Evolutionary conservation across 2,113 vertebrate species (phyloP).

Genomic region (Hypanus sabinus): DNA sequence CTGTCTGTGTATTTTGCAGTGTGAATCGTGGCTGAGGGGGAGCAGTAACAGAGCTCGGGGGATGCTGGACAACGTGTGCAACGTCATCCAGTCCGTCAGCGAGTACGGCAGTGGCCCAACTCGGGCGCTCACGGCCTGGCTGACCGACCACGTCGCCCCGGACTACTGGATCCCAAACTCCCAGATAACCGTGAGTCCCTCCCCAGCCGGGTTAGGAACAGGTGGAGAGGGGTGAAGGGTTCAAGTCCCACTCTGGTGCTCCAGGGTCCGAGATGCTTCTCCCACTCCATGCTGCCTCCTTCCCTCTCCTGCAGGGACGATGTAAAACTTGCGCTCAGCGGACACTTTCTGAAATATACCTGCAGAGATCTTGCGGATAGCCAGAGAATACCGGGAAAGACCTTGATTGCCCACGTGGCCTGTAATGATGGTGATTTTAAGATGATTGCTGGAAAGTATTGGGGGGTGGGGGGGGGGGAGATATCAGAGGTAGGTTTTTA

Average conservation of each 20-base stretch:
- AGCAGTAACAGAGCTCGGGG: slow-evolving; percentile 70
- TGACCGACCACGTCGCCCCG: slow-evolving; percentile 70
- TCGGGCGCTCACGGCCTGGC: slow-evolving; percentile 61
- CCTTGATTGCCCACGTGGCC: no score
- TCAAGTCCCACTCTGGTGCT: neutral
- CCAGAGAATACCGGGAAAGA: no score
- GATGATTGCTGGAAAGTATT: no score
- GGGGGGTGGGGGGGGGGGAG: no score
- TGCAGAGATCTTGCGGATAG: no score
- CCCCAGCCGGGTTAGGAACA: no score
- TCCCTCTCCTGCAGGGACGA: no score
- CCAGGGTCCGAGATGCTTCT: neutral
- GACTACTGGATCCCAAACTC: slow-evolving; percentile 68
- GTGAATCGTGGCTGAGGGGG: slow-evolving; percentile 55
- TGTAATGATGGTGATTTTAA: no score
- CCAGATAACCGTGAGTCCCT: slow-evolving; percentile 60
- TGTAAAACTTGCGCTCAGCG: no score
- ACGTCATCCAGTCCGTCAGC: slow-evolving; percentile 62
- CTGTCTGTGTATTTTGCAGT: slow-evolving; percentile 45
- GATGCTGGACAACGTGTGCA: slow-evolving; percentile 66
- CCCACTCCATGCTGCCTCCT: no score
- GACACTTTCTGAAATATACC: no score
- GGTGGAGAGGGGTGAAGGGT: neutral
- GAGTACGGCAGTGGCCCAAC: slow-evolving; percentile 67
- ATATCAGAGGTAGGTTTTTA: no score